A percentile compares a stretch with the other conserved stretches of the same genome.
Conservation (phyloP, 2,113 vertebrate genomes). For the Trematocara marginatum region DNA sequence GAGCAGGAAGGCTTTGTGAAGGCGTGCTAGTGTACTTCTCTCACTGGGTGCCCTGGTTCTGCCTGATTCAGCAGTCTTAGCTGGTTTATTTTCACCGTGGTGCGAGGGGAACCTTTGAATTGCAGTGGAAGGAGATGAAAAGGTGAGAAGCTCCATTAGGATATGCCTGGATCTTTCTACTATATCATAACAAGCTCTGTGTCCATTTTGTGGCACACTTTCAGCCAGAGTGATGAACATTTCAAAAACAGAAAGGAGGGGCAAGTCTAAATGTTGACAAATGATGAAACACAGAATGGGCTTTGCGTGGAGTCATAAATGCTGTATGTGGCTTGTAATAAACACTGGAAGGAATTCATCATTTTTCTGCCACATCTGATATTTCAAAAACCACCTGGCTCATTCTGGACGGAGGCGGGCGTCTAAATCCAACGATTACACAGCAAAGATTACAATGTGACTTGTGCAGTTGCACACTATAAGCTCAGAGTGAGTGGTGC, state of each 20-base stretch:
- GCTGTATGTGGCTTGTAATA: constrained; percentile 6
- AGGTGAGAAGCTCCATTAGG: constrained; percentile 13
- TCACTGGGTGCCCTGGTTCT: constrained; percentile 34
- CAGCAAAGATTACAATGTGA: constrained; percentile 64
- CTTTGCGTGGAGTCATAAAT: constrained; percentile 1
- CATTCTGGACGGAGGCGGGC: neutral
- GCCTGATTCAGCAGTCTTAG: constrained; percentile 49
- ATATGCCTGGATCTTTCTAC: neutral
- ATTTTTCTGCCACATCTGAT: constrained; percentile 43
- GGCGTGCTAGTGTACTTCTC: constrained; percentile 18
- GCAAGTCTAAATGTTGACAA: constrained; percentile 14
- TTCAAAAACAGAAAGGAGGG: constrained; percentile 12
- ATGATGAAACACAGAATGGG: constrained; percentile 20
- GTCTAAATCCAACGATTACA: constrained; percentile 66
- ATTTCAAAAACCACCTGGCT: constrained; percentile 35
- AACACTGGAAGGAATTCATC: constrained; percentile 21
- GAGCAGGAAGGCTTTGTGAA: neutral
- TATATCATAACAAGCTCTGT: neutral
- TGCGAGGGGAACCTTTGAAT: constrained; percentile 9
- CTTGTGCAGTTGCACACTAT: constrained; percentile 43
- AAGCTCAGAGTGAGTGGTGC: constrained; percentile 35
- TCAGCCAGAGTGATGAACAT: neutral
- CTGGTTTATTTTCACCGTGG: constrained; percentile 25
- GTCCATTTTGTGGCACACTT: neutral
- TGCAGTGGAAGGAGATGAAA: constrained; percentile 8